phyloP scores from a whole-genome alignment of 1,140 invertebrate genomes.

The Drosophila quadrilineata region DNA sequence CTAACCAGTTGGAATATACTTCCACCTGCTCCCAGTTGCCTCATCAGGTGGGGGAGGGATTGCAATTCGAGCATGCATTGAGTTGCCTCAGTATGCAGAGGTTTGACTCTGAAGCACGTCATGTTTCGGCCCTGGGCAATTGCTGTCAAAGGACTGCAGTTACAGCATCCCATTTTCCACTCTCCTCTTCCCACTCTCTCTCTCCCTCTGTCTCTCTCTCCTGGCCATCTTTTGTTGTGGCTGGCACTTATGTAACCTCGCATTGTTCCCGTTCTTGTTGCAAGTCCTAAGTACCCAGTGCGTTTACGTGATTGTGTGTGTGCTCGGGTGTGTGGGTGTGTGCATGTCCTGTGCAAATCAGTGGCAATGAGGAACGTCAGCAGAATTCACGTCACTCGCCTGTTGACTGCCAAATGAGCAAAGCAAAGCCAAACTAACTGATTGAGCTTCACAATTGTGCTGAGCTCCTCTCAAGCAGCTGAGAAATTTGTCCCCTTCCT shows the following conservation, averaged over 20 bases:
- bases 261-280: conserved; percentile 16
- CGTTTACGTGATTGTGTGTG: no score
- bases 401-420: conserved; percentile 26
- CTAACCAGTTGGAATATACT: conserved; percentile 3
- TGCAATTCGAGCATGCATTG: background rate
- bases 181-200: background rate
- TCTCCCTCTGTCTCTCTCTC: background rate
- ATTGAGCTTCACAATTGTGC: background rate
- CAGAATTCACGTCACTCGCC: conserved; percentile 15
- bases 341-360: conserved; percentile 11
- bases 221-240: conserved; percentile 5
- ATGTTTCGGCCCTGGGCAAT: background rate
- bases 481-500: no score
- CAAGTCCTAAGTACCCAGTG: background rate
- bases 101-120: conserved; percentile 5
- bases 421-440: no score
- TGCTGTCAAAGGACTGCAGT: background rate
- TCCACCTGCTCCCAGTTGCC: conserved; percentile 21
- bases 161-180: background rate
- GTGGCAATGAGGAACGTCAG: conserved; percentile 19
- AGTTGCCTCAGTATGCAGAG: background rate
- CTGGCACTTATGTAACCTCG: conserved; percentile 20
- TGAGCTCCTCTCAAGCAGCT: background rate
- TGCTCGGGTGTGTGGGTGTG: background rate
- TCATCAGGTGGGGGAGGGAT: conserved; percentile 10